Percentiles rank a stretch among this genome's conserved stretches.
Conservation (phyloP, 2,888 invertebrate species). For the Cheilosia urbana region DNA sequence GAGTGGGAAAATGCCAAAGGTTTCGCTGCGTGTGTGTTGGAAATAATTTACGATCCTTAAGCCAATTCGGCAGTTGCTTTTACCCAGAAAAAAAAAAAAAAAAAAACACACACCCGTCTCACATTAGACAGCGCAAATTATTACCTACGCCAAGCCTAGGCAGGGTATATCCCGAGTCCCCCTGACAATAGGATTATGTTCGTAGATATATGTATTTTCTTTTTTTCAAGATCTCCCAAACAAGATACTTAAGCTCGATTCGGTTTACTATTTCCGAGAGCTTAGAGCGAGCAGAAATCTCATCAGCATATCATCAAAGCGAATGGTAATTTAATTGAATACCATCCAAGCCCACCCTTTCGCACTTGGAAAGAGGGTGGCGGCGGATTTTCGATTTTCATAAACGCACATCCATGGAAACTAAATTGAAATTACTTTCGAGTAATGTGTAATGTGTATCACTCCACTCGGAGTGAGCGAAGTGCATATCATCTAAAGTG, state of each 20-base stretch:
- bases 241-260: constrained; percentile 50
- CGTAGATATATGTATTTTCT: background rate
- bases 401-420: constrained; percentile 42
- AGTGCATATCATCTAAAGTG: constrained; percentile 50
- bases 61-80: constrained; percentile 58
- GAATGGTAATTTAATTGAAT: constrained; percentile 69
- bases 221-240: constrained; percentile 24
- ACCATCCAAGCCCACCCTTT: constrained; percentile 14
- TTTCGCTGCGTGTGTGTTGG: constrained; percentile 29
- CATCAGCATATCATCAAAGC: constrained; percentile 73
- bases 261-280: constrained; percentile 18
- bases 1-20: constrained; percentile 43
- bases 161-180: constrained; percentile 6
- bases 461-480: constrained; percentile 11
- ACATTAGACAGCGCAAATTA: constrained; percentile 41
- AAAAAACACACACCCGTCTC: constrained; percentile 28
- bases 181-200: constrained; percentile 10
- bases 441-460: background rate
- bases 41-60: constrained; percentile 67
- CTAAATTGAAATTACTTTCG: constrained; percentile 66
- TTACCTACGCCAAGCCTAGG: constrained; percentile 38
- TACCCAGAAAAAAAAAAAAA: background rate
- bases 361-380: background rate
- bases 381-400: constrained; percentile 53
- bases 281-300: constrained; percentile 43